Evolutionary conservation across 2,888 invertebrate species (phyloP), one percentile per base, ranked within the genome.

Genomic region (Muschampia plurimacula): DNA sequence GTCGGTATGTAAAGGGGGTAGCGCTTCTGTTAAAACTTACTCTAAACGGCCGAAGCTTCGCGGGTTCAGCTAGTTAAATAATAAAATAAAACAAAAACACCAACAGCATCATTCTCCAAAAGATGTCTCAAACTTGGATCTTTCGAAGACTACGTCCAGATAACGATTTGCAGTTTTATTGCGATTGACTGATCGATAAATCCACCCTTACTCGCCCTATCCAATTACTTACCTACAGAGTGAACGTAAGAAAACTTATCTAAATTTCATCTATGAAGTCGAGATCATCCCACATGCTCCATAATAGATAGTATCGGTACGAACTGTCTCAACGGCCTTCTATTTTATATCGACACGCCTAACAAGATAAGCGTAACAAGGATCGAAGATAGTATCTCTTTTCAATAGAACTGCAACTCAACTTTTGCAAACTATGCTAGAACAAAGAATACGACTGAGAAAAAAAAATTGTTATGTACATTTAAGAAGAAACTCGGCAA

Each of bases 251-350:
- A 72, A 67, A 65, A 78, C 82, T 86, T 92, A 93, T 93, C 93
- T 90, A 85, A 91, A 92, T 89, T 91, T 89, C 89, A 92, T 92
- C 93, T 85, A 77, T 87, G 86, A 86, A 87, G 81, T 86, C 84
- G 83, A 86, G 82, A 85, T 84, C 85, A 74, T 74, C 75, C 75
- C 74, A 74, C 75, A 74, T 73, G 69, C 76, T 71, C 52, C 66
- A 71, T 46, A 66, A 46, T 32, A 64, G 76, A 78, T 79, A 75
- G 32, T 28, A 77, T 77, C 77, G 72, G 46, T 65, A 64, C 63
- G 28, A 57, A 64, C 28, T 60, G 46, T 68, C 59, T 63, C 63
- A 84, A 84, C 75, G 82, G 83, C 77, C 84, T 88, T 86, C 82
- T 83, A 84, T 86, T 90, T 85, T 87, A 87, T 88, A 83, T 82